phyloP scores from a whole-genome alignment of 1,140 invertebrate species.

The Acromyrmex echinatior region DNA sequence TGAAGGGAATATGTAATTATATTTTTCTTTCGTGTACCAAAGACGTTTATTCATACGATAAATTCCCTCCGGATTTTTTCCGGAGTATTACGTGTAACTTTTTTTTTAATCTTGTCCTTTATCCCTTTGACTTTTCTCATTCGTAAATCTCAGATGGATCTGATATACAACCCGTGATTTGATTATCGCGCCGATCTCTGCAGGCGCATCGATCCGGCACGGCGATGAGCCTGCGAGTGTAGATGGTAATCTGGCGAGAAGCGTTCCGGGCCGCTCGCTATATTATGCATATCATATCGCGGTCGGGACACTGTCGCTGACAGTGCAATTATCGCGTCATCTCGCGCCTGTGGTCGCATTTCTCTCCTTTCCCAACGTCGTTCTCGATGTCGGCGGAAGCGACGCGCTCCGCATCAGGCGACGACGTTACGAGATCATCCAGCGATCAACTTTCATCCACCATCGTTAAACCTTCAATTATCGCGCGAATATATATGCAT shows the following conservation, averaged over 20 bases:
- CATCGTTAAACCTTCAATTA: slow-evolving; percentile 23
- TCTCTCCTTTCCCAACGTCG: slow-evolving; percentile 12
- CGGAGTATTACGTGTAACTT: not conserved
- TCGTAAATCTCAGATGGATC: slow-evolving; percentile 38
- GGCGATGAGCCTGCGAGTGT: slow-evolving; percentile 22
- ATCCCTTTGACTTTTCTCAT: not conserved
- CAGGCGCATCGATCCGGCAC: slow-evolving; percentile 60
- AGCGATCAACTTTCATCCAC: not conserved
- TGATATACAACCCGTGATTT: slow-evolving; percentile 58
- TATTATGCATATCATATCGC: slow-evolving; percentile 65
- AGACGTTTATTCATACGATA: not conserved
- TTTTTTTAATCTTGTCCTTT: not conserved
- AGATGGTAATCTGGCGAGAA: slow-evolving; percentile 74
- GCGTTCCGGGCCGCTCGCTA: slow-evolving; percentile 45
- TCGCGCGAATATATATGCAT: not conserved
- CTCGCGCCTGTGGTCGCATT: slow-evolving; percentile 73
- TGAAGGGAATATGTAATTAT: not conserved
- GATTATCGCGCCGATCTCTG: slow-evolving; percentile 37
- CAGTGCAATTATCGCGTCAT: slow-evolving; percentile 81
- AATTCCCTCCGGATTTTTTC: not conserved
- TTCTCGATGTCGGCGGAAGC: slow-evolving; percentile 25
- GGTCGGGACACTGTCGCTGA: slow-evolving; percentile 75
- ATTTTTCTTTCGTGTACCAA: not conserved
- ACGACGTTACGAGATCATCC: slow-evolving; percentile 36
- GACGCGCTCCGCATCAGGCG: not conserved